phyloP scores from a whole-genome alignment of 2,113 vertebrate species.

The Petaurus breviceps region DNA sequence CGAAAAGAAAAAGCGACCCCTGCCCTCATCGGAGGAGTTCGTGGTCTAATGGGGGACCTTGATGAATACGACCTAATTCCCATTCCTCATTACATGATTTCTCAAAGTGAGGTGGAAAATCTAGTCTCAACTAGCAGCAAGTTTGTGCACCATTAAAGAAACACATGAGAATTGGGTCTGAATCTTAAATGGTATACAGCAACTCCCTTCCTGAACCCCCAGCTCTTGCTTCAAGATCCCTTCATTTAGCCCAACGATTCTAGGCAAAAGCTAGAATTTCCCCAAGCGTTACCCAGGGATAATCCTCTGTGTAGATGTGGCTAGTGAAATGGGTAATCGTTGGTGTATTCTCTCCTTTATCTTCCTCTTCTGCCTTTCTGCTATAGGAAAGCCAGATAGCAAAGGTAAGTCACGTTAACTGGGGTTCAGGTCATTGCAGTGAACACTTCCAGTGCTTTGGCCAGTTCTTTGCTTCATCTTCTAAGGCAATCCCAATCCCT shows the following conservation, averaged over 20 bases:
- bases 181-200: background rate
- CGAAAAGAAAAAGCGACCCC: background rate
- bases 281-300: background rate
- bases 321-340: background rate
- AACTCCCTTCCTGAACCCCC: background rate
- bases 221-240: background rate
- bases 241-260: background rate
- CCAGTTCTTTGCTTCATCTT: background rate
- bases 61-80: background rate
- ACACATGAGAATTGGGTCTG: background rate
- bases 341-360: background rate
- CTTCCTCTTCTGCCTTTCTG: background rate
- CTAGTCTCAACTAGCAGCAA: background rate
- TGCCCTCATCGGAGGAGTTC: background rate
- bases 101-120: background rate
- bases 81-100: background rate
- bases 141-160: background rate
- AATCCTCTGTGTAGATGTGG: background rate
- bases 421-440: background rate
- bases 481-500: background rate
- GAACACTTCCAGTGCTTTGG: background rate
- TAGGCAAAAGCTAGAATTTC: background rate
- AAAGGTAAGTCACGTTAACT: background rate
- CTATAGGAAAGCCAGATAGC: background rate
- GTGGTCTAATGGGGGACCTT: background rate